Base-by-base conservation (phyloP, 2,888 invertebrate species). In the Apotomis turbidana region DNA sequence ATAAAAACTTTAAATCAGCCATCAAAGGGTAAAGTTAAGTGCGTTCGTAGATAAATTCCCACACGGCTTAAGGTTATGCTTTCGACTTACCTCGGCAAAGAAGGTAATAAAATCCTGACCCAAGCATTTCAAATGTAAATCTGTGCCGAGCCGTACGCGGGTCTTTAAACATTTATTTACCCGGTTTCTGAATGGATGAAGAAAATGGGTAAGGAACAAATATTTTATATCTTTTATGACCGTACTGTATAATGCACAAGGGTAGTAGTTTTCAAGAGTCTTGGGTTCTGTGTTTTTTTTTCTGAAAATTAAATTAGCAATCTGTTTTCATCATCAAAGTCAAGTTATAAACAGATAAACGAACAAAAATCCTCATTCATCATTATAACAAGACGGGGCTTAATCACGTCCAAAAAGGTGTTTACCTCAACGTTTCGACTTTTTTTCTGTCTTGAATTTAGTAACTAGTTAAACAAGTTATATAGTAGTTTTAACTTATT, bases 91-190 rank as follows among this genome's bases (percentile, higher is more conserved):
- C 82, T 82, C 77, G 75, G 76, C 80, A 82, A 84, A 83, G 83
- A 82, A 82, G 81, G 83, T 83, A 87, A 85, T 87, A 85, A 87
- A 86, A 81, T 81, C 75, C 80, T 80, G 84, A 83, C 84, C 87
- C 83, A 80, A 80, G 78, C 85, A 88, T 88, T 88, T 88, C 83
- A 84, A 88, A 88, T 88, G 88, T 85, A 87, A 89, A 89, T 87
- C 83, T 71, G 79, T 79, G 81, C 79, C 80, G 79, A 81, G 78
- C 81, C 79, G 80, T 77, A 82, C 80, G 78, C 79, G 83, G 82
- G 83, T 81, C 81, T 81, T 87, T 83, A 84, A 87, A 85, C 85
- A 87, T 87, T 87, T 87, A 87, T 86, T 87, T 84, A 82, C 81
- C 78, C 77, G 74, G 78, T 77, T 79, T 80, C 74, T 76, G 78